These are phyloP conservation scores for Tachystola acroxantha DNA, from an alignment of 2,888 invertebrate species.

Conservation along the genomic window DNA sequence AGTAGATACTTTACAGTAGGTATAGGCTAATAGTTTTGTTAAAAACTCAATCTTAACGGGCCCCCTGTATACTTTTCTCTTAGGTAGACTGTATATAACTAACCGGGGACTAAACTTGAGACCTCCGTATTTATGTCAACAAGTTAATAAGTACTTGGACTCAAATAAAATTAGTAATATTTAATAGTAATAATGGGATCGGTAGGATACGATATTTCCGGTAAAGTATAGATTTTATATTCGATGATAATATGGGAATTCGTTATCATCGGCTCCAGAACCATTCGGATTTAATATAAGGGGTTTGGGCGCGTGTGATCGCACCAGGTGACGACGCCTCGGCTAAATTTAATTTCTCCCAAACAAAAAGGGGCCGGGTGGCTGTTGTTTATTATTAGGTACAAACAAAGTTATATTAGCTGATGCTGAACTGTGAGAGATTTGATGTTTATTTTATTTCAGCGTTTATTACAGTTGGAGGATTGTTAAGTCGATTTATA, in stretches of 20 bases:
- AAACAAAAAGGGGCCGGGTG: conserved; percentile 32
- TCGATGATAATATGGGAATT: conserved; percentile 14
- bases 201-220: too few relatives aligned
- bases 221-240: conserved; percentile 4
- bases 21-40: too few relatives aligned
- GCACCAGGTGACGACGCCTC: conserved; percentile 26
- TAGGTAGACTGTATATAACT: too few relatives aligned
- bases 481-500: background rate
- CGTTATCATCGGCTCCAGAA: conserved; percentile 15
- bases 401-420: conserved; percentile 26
- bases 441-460: conserved; percentile 14
- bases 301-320: conserved; percentile 22
- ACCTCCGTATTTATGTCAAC: too few relatives aligned
- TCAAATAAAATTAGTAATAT: too few relatives aligned
- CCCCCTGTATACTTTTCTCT: too few relatives aligned
- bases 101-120: too few relatives aligned
- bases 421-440: conserved; percentile 14
- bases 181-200: too few relatives aligned
- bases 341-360: conserved; percentile 30
- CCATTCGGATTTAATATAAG: conserved; percentile 16
- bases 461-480: background rate
- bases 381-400: conserved; percentile 28
- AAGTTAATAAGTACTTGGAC: too few relatives aligned
- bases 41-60: too few relatives aligned
- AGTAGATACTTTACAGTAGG: too few relatives aligned